A percentile compares a stretch with the other conserved stretches of the same genome.
phyloP scores from a whole-genome alignment of 2,888 invertebrate genomes.

The Pammene aurita region DNA sequence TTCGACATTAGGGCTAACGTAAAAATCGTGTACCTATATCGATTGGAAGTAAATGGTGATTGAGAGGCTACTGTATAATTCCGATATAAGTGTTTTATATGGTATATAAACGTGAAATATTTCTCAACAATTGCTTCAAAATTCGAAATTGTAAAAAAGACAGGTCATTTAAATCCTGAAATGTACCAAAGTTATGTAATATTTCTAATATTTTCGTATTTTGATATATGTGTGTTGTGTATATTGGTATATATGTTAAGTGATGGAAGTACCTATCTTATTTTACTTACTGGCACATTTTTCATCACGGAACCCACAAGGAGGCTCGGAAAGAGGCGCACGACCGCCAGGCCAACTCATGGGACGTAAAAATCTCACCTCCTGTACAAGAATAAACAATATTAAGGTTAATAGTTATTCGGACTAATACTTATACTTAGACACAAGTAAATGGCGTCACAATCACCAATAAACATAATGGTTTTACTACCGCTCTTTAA shows the following conservation, averaged over 20 bases:
- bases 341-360: slow-evolving; percentile 91
- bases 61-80: background rate
- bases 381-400: slow-evolving; percentile 82
- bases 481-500: no score
- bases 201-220: no score
- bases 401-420: background rate
- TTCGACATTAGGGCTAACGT: slow-evolving; percentile 56
- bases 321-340: slow-evolving; percentile 92
- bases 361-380: slow-evolving; percentile 87
- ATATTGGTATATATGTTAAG: no score
- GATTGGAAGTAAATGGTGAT: slow-evolving; percentile 34
- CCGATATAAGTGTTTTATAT: background rate
- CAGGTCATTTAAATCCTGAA: no score
- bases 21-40: slow-evolving; percentile 41
- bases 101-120: background rate
- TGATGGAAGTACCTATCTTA: background rate
- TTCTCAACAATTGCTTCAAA: no score
- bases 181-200: no score
- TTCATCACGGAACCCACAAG: slow-evolving; percentile 95
- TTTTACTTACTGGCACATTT: slow-evolving; percentile 92
- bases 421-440: no score
- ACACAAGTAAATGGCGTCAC: no score
- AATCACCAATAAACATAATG: no score
- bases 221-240: no score
- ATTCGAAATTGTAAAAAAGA: no score